Evolutionary conservation across 2,113 vertebrate genomes (phyloP).

Genomic region (Upupa epops): DNA sequence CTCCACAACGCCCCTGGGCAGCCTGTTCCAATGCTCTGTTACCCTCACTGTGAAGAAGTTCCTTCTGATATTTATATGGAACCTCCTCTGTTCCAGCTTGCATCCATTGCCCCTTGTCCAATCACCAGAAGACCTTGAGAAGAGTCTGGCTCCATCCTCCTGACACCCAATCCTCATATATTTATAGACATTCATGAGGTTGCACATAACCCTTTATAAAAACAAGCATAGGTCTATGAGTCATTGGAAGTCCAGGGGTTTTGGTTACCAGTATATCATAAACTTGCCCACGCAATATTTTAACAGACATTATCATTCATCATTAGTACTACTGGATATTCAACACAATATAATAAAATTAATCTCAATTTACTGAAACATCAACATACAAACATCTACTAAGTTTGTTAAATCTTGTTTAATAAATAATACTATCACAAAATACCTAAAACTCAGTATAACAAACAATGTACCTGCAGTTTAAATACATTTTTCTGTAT

Average conservation of each 20-base stretch:
- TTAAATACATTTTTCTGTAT: conserved; percentile 52
- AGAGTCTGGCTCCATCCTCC: too few species aligned
- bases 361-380: conserved; percentile 74
- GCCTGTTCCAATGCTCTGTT: too few species aligned
- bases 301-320: conserved; percentile 63
- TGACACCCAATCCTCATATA: too few species aligned
- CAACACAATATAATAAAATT: conserved; percentile 68
- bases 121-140: too few species aligned
- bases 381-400: conserved; percentile 63
- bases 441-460: conserved; percentile 48
- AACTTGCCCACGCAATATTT: conserved; percentile 44
- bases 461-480: conserved; percentile 52
- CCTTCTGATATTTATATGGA: too few species aligned
- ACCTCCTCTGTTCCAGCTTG: too few species aligned
- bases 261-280: conserved; percentile 41
- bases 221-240: background rate
- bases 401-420: conserved; percentile 45
- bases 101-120: too few species aligned
- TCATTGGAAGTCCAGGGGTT: background rate
- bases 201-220: background rate
- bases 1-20: too few species aligned
- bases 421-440: conserved; percentile 13
- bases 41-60: too few species aligned
- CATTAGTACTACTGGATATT: conserved; percentile 60
- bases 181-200: too few species aligned